phyloP scores from a whole-genome alignment of 2,113 vertebrate species.

The Phaetusa simplex region DNA sequence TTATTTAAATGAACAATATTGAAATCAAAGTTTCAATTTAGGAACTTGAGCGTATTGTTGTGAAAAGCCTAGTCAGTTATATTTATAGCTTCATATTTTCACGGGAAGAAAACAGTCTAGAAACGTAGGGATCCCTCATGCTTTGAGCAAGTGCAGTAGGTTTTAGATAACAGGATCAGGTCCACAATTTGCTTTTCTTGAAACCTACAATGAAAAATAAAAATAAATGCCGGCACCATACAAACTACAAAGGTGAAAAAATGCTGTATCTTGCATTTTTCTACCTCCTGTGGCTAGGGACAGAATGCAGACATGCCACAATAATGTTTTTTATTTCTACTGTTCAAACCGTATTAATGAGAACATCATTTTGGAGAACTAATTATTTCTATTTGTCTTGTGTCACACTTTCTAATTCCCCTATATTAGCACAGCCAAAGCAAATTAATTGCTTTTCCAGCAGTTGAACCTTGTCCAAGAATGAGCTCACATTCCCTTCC shows the following conservation, averaged over 20 bases:
- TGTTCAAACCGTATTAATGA: slow-evolving; percentile 94
- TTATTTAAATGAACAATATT: slow-evolving; percentile 26
- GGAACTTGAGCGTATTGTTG: not conserved
- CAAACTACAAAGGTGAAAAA: slow-evolving; percentile 69
- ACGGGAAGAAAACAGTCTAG: not conserved
- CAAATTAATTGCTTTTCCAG: slow-evolving; percentile 99
- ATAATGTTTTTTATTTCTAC: slow-evolving; percentile 89
- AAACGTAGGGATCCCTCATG: not conserved
- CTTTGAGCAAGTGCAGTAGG: not conserved
- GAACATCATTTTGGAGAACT: slow-evolving; percentile 99
- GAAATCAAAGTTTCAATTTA: slow-evolving; percentile 20
- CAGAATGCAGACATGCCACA: slow-evolving; percentile 84
- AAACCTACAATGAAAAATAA: slow-evolving; percentile 38
- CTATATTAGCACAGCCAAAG: slow-evolving; percentile 99
- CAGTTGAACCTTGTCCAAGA: slow-evolving; percentile 98
- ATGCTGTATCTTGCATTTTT: slow-evolving; percentile 68
- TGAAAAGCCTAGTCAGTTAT: not conserved
- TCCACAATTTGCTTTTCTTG: not conserved
- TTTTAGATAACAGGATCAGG: slow-evolving; percentile 1
- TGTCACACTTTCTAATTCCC: slow-evolving; percentile 99
- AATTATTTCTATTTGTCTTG: slow-evolving; percentile 99
- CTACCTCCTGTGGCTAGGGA: slow-evolving; percentile 73
- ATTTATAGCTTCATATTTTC: slow-evolving; percentile 19
- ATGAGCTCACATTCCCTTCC: slow-evolving; percentile 91
- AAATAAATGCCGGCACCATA: slow-evolving; percentile 30